phyloP scores from a whole-genome alignment of 2,797 vertebrate species.

The Psittacula derbiana region DNA sequence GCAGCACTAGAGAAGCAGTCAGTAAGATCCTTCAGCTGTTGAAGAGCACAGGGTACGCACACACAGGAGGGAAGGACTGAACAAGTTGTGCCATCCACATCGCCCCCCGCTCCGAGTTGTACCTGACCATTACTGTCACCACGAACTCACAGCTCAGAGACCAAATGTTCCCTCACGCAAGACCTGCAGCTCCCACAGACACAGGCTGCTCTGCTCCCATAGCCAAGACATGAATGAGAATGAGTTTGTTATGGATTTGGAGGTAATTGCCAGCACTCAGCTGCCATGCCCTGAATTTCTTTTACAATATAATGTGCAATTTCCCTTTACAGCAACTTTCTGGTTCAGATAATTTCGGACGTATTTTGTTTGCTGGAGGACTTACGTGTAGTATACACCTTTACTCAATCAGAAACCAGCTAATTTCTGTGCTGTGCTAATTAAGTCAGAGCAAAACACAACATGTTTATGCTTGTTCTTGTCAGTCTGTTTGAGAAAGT shows the following conservation, averaged over 20 bases:
- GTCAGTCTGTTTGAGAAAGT: constrained; percentile 11
- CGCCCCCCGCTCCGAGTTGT: not conserved
- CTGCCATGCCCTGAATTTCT: not conserved
- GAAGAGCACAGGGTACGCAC: not conserved
- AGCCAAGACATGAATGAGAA: not conserved
- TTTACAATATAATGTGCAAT: not conserved
- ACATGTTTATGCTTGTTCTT: not conserved
- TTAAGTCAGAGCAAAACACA: constrained; percentile 37
- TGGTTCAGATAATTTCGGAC: constrained; percentile 16
- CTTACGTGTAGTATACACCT: not conserved
- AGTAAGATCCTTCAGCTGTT: not conserved
- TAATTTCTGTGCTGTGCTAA: constrained; percentile 40
- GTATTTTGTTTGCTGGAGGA: constrained; percentile 9
- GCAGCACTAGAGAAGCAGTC: not conserved
- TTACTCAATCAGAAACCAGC: constrained; percentile 25
- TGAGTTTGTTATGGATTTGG: not conserved
- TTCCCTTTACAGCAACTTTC: not conserved
- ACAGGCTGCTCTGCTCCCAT: not conserved
- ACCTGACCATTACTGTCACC: not conserved
- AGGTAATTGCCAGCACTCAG: constrained; percentile 6
- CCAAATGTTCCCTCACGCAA: not conserved
- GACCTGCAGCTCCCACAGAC: not conserved
- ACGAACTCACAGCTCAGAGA: not conserved
- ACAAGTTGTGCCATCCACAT: not conserved
- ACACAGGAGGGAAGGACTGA: not conserved